A percentile compares a stretch with the other conserved stretches of the same genome.
phyloP scores from a whole-genome alignment of 2,113 vertebrate genomes.

The Tapirus terrestris region DNA sequence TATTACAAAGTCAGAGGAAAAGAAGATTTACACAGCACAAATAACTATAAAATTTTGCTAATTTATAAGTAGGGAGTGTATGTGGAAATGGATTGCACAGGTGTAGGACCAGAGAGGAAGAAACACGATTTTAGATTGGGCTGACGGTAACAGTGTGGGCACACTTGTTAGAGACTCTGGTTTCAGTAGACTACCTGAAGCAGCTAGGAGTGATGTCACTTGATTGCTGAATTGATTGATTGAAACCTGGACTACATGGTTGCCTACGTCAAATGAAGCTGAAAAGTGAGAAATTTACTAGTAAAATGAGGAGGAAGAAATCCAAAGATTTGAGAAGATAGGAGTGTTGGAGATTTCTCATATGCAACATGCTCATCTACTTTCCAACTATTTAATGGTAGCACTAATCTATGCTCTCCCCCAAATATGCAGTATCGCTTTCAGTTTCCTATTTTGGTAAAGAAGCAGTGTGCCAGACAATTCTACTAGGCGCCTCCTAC shows the following conservation, averaged over 20 bases:
- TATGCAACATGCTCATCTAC: background rate
- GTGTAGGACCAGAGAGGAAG: background rate
- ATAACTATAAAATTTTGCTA: background rate
- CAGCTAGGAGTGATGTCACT: background rate
- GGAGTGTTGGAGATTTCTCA: background rate
- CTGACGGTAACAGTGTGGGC: background rate
- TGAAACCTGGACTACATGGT: background rate
- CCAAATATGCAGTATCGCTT: background rate
- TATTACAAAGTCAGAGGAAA: background rate
- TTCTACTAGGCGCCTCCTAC: background rate
- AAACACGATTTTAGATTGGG: background rate
- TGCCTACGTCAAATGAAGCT: background rate
- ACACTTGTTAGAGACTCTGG: background rate
- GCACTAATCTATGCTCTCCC: background rate
- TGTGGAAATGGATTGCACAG: background rate
- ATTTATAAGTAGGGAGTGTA: background rate
- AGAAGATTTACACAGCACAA: background rate
- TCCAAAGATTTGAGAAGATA: background rate
- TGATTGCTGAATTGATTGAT: background rate
- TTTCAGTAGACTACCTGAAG: background rate
- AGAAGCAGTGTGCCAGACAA: background rate
- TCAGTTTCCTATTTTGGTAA: background rate
- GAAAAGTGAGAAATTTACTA: background rate
- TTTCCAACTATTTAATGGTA: background rate
- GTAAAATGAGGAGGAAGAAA: background rate